phyloP scores from a whole-genome alignment of 2,797 vertebrate species.

The Hafferia zeledoni region DNA sequence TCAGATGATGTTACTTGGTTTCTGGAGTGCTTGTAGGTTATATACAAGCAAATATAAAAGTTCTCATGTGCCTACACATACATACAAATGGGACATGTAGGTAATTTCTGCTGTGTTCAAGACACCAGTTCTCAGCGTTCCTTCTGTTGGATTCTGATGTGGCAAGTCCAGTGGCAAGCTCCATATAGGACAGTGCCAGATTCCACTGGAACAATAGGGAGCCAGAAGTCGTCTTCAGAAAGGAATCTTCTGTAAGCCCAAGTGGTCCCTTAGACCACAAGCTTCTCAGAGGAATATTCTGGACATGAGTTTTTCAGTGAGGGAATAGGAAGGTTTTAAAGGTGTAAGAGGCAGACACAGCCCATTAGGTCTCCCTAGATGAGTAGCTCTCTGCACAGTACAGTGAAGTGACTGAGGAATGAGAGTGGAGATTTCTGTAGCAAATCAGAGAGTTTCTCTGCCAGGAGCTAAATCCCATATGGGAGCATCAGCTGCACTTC shows the following conservation, averaged over 20 bases:
- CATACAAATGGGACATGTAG: background rate
- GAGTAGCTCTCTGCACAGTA: conserved; percentile 28
- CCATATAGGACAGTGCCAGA: fast-evolving
- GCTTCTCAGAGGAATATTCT: background rate
- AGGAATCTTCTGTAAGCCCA: background rate
- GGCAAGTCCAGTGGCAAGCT: background rate
- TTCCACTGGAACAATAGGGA: background rate
- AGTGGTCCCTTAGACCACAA: background rate
- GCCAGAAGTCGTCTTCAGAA: background rate
- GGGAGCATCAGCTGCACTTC: conserved; percentile 67
- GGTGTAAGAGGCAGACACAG: conserved; percentile 25
- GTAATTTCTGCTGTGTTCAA: background rate
- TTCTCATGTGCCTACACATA: fast-evolving
- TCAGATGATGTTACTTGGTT: background rate
- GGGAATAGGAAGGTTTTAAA: conserved; percentile 4
- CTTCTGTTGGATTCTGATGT: background rate
- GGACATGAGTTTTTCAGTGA: background rate
- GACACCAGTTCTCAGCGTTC: background rate
- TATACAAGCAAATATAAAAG: background rate
- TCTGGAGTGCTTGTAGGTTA: background rate
- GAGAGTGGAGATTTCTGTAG: conserved; percentile 43
- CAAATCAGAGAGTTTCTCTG: conserved; percentile 54
- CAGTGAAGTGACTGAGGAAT: conserved; percentile 32
- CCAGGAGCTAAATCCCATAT: conserved; percentile 65
- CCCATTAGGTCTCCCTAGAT: conserved; percentile 47